phyloP scores from a whole-genome alignment of 2,113 vertebrate species.

The Ginglymostoma cirratum region DNA sequence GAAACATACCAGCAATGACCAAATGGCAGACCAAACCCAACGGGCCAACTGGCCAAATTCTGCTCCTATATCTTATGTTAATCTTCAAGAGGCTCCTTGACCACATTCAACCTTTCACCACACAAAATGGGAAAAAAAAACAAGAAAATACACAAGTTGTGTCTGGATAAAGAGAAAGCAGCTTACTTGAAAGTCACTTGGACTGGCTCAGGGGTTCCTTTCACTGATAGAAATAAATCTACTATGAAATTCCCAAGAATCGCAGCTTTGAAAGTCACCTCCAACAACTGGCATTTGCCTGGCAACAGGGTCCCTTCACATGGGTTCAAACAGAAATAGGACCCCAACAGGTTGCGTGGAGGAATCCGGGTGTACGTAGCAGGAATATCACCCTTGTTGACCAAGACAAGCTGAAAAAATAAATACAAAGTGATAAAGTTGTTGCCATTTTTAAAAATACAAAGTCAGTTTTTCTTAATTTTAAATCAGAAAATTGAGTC shows the following conservation, averaged over 20 bases:
- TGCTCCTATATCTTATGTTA: background rate
- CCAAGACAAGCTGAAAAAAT: conserved; percentile 58
- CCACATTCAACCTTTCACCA: background rate
- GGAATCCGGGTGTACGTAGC: conserved; percentile 59
- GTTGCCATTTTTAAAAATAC: background rate
- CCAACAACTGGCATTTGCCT: conserved; percentile 52
- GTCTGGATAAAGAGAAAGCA: background rate
- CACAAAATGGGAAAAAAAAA: background rate
- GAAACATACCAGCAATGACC: no score
- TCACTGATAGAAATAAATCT: conserved; percentile 62
- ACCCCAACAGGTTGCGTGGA: conserved; percentile 56
- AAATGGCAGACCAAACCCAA: no score
- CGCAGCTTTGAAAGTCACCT: conserved; percentile 61
- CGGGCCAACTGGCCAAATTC: no score
- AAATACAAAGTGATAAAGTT: conserved; percentile 19
- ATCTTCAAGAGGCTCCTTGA: background rate
- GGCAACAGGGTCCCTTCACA: conserved; percentile 63
- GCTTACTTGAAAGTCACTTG: conserved; percentile 68
- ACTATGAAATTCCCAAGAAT: conserved; percentile 66
- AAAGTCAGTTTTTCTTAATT: no score
- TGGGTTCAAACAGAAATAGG: conserved; percentile 67
- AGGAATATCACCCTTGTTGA: conserved; percentile 69
- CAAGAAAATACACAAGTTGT: background rate
- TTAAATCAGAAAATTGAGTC: background rate
- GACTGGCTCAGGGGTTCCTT: conserved; percentile 53